Conservation (phyloP, 1,140 invertebrate species). For the Mactra quadrangularis region DNA sequence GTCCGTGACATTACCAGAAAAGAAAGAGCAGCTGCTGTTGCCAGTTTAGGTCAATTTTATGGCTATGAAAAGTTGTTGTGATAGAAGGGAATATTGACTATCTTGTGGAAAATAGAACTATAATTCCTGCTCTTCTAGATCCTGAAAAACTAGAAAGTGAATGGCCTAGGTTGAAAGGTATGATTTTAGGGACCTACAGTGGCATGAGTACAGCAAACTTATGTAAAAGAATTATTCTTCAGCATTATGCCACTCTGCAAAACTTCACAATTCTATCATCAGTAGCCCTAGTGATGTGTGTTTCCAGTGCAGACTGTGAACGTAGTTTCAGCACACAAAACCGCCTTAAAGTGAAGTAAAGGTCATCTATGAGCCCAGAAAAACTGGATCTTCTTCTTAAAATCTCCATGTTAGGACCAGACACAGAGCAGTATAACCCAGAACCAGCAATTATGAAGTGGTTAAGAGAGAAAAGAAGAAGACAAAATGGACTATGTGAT, state of each 20-base stretch:
- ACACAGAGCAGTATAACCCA: neutral
- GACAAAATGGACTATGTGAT: neutral
- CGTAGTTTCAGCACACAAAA: constrained; percentile 42
- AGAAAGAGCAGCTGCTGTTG: neutral
- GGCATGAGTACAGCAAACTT: neutral
- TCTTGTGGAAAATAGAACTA: neutral
- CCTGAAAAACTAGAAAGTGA: neutral
- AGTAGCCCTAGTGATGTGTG: constrained; percentile 22
- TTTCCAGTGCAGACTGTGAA: constrained; percentile 41
- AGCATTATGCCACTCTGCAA: neutral
- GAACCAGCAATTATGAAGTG: constrained; percentile 13
- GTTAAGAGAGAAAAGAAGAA: constrained; percentile 4
- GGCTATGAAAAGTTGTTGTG: neutral
- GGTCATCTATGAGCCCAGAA: constrained; percentile 7
- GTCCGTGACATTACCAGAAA: neutral
- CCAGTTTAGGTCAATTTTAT: constrained; percentile 5
- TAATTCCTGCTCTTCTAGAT: neutral
- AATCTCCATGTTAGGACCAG: constrained; percentile 8
- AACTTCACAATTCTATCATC: constrained; percentile 15
- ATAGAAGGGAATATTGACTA: constrained; percentile 8
- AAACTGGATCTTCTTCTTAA: constrained; percentile 6
- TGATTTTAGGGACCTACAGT: neutral
- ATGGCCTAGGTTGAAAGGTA: neutral
- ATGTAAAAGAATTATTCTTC: constrained; percentile 19
- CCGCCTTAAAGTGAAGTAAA: constrained; percentile 15